Conservation (phyloP, 2,113 vertebrate species). For the Varanus komodoensis region DNA sequence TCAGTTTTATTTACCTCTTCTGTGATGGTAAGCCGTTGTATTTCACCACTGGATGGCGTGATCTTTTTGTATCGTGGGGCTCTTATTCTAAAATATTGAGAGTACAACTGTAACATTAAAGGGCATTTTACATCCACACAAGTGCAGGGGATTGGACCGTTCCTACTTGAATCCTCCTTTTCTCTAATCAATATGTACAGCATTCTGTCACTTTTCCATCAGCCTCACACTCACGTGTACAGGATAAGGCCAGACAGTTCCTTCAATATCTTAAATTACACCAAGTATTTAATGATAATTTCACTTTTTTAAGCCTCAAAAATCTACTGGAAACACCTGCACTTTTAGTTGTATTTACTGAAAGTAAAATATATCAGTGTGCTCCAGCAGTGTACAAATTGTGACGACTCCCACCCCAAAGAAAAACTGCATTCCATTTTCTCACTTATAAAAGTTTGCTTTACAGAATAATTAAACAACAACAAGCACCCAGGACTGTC, state of each 20-base stretch:
- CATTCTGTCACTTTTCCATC: neutral
- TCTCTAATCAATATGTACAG: neutral
- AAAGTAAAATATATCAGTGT: neutral
- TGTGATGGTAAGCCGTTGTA: slow-evolving; percentile 89
- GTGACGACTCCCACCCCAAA: neutral
- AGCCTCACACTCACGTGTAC: neutral
- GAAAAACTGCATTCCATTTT: neutral
- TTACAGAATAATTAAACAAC: neutral
- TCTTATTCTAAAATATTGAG: slow-evolving; percentile 82
- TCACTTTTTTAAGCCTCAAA: neutral
- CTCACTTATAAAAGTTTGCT: neutral
- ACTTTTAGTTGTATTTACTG: neutral
- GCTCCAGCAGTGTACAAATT: neutral
- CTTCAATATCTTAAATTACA: slow-evolving; percentile 1
- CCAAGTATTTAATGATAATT: neutral
- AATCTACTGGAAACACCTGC: neutral
- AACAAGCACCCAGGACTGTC: neutral
- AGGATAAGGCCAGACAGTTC: neutral
- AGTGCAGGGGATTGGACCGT: neutral
- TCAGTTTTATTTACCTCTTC: slow-evolving; percentile 84
- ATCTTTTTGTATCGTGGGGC: slow-evolving; percentile 88
- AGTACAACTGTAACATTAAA: slow-evolving; percentile 38
- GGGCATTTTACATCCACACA: slow-evolving; percentile 19
- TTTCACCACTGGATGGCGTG: slow-evolving; percentile 80
- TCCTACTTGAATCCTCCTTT: neutral